These are phyloP conservation scores for Campylomormyrus tamandua DNA, from an alignment of 2,113 vertebrate species.

Conservation along the genomic window DNA sequence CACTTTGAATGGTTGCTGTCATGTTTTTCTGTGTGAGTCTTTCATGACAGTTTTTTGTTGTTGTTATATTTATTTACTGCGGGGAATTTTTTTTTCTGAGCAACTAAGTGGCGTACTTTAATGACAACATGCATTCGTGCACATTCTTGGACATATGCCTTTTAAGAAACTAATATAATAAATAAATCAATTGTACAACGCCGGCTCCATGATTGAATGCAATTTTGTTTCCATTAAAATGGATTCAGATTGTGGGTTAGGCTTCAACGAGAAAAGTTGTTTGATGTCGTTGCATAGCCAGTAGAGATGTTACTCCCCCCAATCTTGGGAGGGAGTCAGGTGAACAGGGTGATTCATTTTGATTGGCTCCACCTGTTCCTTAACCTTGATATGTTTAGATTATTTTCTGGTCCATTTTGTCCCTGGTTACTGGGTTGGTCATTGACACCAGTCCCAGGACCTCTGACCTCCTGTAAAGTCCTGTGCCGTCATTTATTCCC, in stretches of 20 bases:
- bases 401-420: not conserved
- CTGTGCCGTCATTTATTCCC: not conserved
- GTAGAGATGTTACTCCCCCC: not conserved
- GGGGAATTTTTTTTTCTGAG: not conserved
- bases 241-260: not conserved
- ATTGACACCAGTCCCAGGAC: not conserved
- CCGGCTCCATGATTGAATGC: not conserved
- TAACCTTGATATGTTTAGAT: not conserved
- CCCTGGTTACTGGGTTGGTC: not conserved
- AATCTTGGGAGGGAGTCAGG: not conserved
- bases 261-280: not conserved
- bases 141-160: conserved; percentile 20
- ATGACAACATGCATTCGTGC: not conserved
- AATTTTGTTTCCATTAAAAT: not conserved
- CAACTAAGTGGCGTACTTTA: not conserved
- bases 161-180: not conserved
- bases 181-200: not conserved
- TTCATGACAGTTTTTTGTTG: not conserved
- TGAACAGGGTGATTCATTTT: not conserved
- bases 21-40: not conserved
- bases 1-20: not conserved
- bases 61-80: not conserved
- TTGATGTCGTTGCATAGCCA: not conserved
- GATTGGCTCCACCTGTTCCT: not conserved
- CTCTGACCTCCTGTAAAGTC: not conserved